A percentile compares a stretch with the other conserved stretches of the same genome.
These are phyloP conservation scores for Himalopsyche anomala DNA, from an alignment of 2,888 invertebrate species.

Conservation along the genomic window DNA sequence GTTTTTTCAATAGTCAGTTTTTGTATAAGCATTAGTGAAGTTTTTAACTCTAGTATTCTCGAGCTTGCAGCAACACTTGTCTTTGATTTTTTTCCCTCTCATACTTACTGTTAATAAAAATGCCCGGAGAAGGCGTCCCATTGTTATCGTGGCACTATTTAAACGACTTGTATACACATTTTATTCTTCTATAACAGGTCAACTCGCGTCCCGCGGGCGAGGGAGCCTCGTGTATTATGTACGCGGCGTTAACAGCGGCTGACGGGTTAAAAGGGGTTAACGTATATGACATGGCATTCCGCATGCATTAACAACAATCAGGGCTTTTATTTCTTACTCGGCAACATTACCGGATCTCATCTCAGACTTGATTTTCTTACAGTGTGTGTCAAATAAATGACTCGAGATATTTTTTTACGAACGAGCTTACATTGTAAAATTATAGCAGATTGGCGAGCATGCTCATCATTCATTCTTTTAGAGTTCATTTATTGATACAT, in stretches of 20 bases:
- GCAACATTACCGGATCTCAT: conserved; percentile 19
- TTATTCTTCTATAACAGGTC: conserved; percentile 29
- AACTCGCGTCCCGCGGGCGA: conserved; percentile 34
- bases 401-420: too few species aligned
- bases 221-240: not conserved
- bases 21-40: not conserved
- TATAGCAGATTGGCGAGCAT: too few species aligned
- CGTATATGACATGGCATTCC: conserved; percentile 47
- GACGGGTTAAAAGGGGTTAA: conserved; percentile 44
- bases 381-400: too few species aligned
- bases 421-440: too few species aligned
- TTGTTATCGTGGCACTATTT: conserved; percentile 19
- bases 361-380: not conserved
- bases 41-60: not conserved
- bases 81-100: not conserved
- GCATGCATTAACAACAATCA: conserved; percentile 55
- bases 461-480: too few species aligned
- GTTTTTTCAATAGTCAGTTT: too few species aligned
- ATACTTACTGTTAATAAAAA: conserved; percentile 10
- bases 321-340: conserved; percentile 32
- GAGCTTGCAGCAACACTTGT: not conserved
- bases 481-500: too few species aligned
- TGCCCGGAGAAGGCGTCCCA: conserved; percentile 8
- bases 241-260: conserved; percentile 22
- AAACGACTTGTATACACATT: conserved; percentile 38